Percentiles rank a stretch among this genome's conserved stretches.
Conservation (phyloP, 2,888 invertebrate genomes). For the Caenorhabditis angaria region DNA sequence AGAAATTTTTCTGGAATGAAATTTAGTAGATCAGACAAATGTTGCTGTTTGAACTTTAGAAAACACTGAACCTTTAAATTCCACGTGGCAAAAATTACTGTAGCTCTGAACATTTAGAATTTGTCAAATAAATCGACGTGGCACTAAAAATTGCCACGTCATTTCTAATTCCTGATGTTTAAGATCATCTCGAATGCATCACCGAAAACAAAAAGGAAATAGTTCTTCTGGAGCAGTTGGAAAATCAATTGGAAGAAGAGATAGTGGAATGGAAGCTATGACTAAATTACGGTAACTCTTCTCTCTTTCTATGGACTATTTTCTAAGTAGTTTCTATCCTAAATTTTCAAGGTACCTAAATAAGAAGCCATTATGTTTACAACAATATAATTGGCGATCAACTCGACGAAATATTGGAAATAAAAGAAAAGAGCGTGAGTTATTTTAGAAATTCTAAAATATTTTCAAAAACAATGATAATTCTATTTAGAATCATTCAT, state of each 20-base stretch:
- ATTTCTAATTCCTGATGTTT: not conserved
- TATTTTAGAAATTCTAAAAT: not conserved
- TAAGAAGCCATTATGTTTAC: slow-evolving; percentile 64
- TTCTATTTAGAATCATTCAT: slow-evolving; percentile 41
- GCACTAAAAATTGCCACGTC: too few species aligned
- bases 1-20: too few species aligned
- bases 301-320: too few species aligned
- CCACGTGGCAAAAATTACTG: too few species aligned
- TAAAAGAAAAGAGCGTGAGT: slow-evolving; percentile 50
- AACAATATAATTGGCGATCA: slow-evolving; percentile 57
- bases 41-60: too few species aligned
- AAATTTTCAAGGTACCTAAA: slow-evolving; percentile 45
- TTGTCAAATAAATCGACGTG: too few species aligned
- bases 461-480: not conserved
- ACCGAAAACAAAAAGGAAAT: slow-evolving; percentile 39
- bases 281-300: slow-evolving; percentile 50
- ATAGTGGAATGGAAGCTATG: slow-evolving; percentile 50
- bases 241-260: slow-evolving; percentile 39
- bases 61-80: too few species aligned
- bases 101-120: too few species aligned
- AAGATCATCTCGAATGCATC: slow-evolving; percentile 47
- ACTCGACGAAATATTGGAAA: slow-evolving; percentile 16
- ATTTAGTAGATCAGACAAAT: too few species aligned
- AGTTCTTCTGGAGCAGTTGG: slow-evolving; percentile 20
- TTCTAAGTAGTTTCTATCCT: not conserved